Conservation (phyloP, 2,888 invertebrate species). For the Halocaridina rubra region DNA sequence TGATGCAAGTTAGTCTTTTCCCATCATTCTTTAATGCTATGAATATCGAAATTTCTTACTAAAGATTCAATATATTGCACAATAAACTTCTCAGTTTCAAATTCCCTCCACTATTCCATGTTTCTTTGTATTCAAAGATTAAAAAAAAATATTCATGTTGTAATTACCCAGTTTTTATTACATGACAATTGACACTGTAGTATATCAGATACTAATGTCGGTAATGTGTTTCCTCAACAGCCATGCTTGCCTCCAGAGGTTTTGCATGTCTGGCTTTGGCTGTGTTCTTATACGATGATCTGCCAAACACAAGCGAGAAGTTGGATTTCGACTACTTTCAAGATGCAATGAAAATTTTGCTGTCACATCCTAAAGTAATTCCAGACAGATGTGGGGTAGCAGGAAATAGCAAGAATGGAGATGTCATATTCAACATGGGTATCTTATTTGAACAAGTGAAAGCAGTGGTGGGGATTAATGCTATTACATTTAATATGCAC, state of each 20-base stretch:
- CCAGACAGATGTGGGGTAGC: conserved; percentile 40
- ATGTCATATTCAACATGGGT: neutral
- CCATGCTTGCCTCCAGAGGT: conserved; percentile 50
- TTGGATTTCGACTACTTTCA: conserved; percentile 56
- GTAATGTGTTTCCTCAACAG: neutral
- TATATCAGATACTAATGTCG: neutral
- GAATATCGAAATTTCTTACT: too few species aligned
- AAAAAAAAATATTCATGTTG: too few species aligned
- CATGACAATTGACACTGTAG: too few species aligned
- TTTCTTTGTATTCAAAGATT: too few species aligned
- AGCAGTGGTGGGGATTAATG: neutral
- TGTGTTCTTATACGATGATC: conserved; percentile 54
- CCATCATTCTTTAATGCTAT: too few species aligned
- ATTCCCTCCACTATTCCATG: too few species aligned
- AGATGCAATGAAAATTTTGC: conserved; percentile 51
- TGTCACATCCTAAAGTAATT: conserved; percentile 43
- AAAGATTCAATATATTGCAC: too few species aligned
- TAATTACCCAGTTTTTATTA: too few species aligned
- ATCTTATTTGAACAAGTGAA: neutral
- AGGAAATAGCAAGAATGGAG: conserved; percentile 1
- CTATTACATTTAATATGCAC: neutral
- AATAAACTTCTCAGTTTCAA: too few species aligned
- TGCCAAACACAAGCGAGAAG: conserved; percentile 24
- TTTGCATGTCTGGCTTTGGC: conserved; percentile 55
- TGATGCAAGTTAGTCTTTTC: too few species aligned